A percentile compares a stretch with the other conserved stretches of the same genome.
phyloP scores from a whole-genome alignment of 2,888 invertebrate species.

The Andrena fulva region DNA sequence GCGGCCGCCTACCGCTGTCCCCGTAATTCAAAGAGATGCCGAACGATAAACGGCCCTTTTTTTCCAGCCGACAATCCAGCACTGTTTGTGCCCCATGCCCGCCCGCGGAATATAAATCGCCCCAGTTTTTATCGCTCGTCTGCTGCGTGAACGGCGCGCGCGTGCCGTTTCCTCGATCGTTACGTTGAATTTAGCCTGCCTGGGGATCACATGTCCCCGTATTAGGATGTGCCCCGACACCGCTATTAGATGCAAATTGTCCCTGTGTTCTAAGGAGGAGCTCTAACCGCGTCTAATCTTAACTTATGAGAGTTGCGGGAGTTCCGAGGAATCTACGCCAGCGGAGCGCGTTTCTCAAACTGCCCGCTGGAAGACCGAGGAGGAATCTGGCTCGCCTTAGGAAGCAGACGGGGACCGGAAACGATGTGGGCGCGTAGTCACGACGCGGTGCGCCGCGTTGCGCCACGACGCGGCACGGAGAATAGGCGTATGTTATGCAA shows the following conservation, averaged over 20 bases:
- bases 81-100: conserved; percentile 5
- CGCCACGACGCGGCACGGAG: conserved; percentile 45
- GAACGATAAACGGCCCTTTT: conserved; percentile 57
- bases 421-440: not conserved
- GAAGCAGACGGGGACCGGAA: not conserved
- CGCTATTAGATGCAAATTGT: too few relatives aligned
- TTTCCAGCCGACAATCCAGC: conserved; percentile 23
- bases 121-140: conserved; percentile 9
- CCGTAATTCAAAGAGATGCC: conserved; percentile 56
- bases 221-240: too few relatives aligned
- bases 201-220: not conserved
- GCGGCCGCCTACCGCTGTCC: conserved; percentile 21
- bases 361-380: too few relatives aligned
- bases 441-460: conserved; percentile 22
- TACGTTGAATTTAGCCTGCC: not conserved
- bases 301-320: too few relatives aligned
- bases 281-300: too few relatives aligned
- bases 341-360: too few relatives aligned
- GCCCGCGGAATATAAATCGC: conserved; percentile 36
- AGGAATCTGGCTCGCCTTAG: not conserved
- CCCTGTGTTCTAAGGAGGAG: too few relatives aligned
- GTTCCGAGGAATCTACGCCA: too few relatives aligned
- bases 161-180: not conserved
- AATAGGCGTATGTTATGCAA: conserved; percentile 73
- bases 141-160: conserved; percentile 5